Conservation (phyloP, 2,888 invertebrate genomes). For the Netelia virgata region DNA sequence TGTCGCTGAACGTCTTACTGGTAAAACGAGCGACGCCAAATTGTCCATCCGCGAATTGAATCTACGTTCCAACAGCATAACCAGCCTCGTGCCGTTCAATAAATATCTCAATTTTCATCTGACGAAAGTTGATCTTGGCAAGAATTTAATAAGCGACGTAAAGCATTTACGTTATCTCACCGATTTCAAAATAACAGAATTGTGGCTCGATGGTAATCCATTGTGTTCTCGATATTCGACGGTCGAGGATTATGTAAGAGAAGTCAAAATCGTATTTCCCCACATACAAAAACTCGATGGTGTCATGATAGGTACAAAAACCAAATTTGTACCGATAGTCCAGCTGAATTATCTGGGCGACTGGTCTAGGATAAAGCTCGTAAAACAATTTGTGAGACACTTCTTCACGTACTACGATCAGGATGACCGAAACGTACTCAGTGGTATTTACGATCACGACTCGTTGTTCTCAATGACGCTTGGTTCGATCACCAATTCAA, state of each 20-base stretch:
- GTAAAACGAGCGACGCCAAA: slow-evolving; percentile 71
- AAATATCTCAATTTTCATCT: slow-evolving; percentile 79
- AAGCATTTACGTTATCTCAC: slow-evolving; percentile 77
- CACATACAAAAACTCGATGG: slow-evolving; percentile 81
- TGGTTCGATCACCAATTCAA: slow-evolving; percentile 76
- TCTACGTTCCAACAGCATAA: slow-evolving; percentile 78
- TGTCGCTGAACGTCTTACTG: slow-evolving; percentile 64
- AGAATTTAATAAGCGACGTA: slow-evolving; percentile 79
- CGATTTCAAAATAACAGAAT: slow-evolving; percentile 81
- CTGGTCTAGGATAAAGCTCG: slow-evolving; percentile 74
- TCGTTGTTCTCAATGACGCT: slow-evolving; percentile 82
- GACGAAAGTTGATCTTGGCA: slow-evolving; percentile 79
- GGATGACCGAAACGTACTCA: slow-evolving; percentile 79
- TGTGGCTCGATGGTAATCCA: slow-evolving; percentile 83
- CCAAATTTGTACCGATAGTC: slow-evolving; percentile 74
- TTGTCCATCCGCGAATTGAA: slow-evolving; percentile 80
- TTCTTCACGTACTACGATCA: slow-evolving; percentile 82
- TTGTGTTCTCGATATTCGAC: slow-evolving; percentile 77
- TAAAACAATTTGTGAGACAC: slow-evolving; percentile 81
- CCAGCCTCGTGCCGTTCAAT: slow-evolving; percentile 74
- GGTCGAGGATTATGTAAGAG: slow-evolving; percentile 78
- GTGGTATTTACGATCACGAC: slow-evolving; percentile 81
- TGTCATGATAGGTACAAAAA: slow-evolving; percentile 77
- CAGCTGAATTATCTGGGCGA: slow-evolving; percentile 77
- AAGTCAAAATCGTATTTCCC: slow-evolving; percentile 79